Conservation (phyloP, 2,113 vertebrate genomes). For the Xenus cinereus region DNA sequence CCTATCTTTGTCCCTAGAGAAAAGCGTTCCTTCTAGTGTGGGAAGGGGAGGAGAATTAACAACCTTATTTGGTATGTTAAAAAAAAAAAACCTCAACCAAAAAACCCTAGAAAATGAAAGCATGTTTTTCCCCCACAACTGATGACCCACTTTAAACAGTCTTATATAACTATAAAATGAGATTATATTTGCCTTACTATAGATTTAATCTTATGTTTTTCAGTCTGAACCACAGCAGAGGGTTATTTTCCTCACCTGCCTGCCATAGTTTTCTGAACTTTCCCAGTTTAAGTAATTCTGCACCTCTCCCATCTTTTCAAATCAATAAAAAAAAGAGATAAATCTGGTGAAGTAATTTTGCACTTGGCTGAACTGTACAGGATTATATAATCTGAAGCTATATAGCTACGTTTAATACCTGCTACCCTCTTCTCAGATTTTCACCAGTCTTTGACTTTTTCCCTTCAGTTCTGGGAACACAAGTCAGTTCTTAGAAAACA, state of each 20-base stretch:
- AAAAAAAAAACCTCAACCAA: neutral
- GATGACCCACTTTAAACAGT: slow-evolving; percentile 15
- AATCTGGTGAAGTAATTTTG: neutral
- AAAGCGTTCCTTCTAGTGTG: neutral
- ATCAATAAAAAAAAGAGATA: neutral
- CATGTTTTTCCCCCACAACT: neutral
- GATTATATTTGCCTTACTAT: slow-evolving; percentile 1
- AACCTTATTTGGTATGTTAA: neutral
- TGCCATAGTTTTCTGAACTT: neutral
- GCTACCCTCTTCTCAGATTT: neutral
- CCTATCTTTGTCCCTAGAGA: neutral
- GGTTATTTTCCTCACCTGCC: neutral
- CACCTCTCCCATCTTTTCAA: neutral
- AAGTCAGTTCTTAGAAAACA: neutral
- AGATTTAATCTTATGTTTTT: slow-evolving; percentile 1
- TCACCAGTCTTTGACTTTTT: neutral
- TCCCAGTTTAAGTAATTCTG: neutral
- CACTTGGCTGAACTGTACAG: neutral
- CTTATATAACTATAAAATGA: slow-evolving; percentile 25
- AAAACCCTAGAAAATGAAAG: neutral
- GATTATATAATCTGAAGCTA: neutral
- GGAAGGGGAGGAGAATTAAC: neutral
- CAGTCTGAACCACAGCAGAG: neutral
- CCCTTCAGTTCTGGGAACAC: neutral
- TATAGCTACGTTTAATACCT: neutral